Conservation (phyloP, 2,113 vertebrate genomes). For the Emydocephalus ijimae region DNA sequence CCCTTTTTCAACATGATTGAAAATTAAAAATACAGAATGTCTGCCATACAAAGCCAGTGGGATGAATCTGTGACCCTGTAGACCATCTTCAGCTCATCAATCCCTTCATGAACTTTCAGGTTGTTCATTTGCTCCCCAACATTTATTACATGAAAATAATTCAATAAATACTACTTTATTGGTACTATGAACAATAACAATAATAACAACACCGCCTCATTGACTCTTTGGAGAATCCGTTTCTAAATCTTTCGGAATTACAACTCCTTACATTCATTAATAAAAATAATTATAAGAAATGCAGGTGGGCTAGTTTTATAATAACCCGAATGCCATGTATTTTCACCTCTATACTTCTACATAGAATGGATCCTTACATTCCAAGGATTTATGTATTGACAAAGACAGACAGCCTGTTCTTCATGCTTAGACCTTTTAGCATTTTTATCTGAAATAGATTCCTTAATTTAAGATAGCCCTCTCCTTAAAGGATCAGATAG, state of each 20-base stretch:
- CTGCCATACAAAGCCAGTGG: neutral
- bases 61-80: neutral
- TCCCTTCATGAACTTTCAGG: neutral
- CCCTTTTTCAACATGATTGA: neutral
- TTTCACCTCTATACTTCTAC: neutral
- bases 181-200: neutral
- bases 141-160: neutral
- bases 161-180: neutral
- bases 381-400: neutral
- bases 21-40: neutral
- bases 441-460: neutral
- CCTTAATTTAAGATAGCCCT: neutral
- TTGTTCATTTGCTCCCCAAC: neutral
- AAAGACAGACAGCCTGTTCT: neutral
- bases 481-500: neutral
- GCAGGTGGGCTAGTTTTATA: neutral
- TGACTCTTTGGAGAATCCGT: neutral
- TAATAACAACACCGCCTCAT: neutral
- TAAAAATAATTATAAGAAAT: neutral
- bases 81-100: neutral
- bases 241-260: neutral
- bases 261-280: neutral
- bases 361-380: neutral
- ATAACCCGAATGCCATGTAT: neutral
- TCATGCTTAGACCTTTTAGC: neutral